A percentile compares a stretch with the other conserved stretches of the same genome.
Conservation (phyloP, 1,140 invertebrate species). For the Drosophila subpulchrella region DNA sequence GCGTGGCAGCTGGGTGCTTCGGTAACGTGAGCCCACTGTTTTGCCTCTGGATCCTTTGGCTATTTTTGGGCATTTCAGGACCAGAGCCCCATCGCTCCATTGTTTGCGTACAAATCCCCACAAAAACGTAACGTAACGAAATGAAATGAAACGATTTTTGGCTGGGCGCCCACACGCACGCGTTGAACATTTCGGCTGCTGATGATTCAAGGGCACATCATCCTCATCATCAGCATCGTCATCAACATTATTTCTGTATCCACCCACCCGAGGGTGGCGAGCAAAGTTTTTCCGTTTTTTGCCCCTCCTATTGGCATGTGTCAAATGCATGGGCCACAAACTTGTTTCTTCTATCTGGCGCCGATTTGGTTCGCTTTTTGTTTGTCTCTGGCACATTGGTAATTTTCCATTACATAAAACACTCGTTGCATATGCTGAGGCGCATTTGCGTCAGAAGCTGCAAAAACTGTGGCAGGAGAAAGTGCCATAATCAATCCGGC, state of each 20-base stretch:
- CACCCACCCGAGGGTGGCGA: conserved; percentile 24
- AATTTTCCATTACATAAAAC: conserved; percentile 71
- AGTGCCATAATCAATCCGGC: conserved; percentile 44
- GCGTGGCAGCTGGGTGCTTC: conserved; percentile 8
- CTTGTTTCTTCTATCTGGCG: conserved; percentile 48
- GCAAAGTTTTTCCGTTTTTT: conserved; percentile 40
- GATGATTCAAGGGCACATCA: conserved; percentile 57
- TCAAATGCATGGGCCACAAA: conserved; percentile 69
- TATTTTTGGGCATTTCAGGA: conserved; percentile 31
- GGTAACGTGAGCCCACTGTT: neutral
- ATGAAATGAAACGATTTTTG: conserved; percentile 42
- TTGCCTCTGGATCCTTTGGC: conserved; percentile 30
- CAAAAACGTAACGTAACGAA: conserved; percentile 39
- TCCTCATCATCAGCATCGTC: neutral
- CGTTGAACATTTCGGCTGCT: conserved; percentile 23
- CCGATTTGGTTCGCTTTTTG: conserved; percentile 39
- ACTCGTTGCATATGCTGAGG: conserved; percentile 41
- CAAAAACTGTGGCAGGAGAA: neutral
- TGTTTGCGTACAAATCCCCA: conserved; percentile 41
- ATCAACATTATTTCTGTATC: conserved; percentile 47
- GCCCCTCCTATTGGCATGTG: conserved; percentile 49
- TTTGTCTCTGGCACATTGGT: conserved; percentile 25
- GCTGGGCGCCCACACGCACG: conserved; percentile 27
- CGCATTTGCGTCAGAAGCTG: conserved; percentile 60
- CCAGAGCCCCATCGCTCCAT: conserved; percentile 6